phyloP scores from a whole-genome alignment of 2,113 vertebrate species.

The Pheucticus melanocephalus region DNA sequence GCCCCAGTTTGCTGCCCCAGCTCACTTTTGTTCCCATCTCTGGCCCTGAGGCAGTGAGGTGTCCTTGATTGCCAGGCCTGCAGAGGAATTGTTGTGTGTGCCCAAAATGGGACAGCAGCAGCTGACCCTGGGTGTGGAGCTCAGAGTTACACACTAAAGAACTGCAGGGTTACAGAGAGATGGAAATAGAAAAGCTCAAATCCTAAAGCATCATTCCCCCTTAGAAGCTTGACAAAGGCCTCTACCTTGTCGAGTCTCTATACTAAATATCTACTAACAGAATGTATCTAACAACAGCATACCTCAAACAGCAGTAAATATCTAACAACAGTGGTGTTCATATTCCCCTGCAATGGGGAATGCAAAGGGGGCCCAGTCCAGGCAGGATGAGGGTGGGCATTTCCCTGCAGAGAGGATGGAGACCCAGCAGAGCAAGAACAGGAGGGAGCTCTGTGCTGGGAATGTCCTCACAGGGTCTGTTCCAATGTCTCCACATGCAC shows the following conservation, averaged over 20 bases:
- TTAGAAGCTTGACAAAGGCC: neutral
- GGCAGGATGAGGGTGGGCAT: neutral
- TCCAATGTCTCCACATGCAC: neutral
- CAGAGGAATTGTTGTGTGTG: neutral
- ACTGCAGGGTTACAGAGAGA: accelerated
- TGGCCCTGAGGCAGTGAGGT: neutral
- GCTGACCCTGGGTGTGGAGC: neutral
- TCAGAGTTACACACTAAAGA: neutral
- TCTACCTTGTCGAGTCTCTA: accelerated
- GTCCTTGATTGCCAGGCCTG: neutral
- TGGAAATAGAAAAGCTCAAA: accelerated
- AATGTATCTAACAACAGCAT: neutral
- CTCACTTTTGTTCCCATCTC: neutral
- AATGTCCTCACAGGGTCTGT: accelerated
- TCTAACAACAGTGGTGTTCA: neutral
- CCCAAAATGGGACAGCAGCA: neutral
- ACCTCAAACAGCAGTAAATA: neutral
- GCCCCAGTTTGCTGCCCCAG: neutral
- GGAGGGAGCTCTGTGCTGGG: neutral
- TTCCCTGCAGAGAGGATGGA: accelerated
- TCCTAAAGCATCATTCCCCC: neutral
- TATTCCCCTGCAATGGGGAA: neutral
- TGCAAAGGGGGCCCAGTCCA: neutral
- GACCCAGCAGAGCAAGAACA: neutral
- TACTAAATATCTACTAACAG: neutral